Evolutionary conservation across 2,113 vertebrate species (phyloP).

Genomic region (Labeo rohita): DNA sequence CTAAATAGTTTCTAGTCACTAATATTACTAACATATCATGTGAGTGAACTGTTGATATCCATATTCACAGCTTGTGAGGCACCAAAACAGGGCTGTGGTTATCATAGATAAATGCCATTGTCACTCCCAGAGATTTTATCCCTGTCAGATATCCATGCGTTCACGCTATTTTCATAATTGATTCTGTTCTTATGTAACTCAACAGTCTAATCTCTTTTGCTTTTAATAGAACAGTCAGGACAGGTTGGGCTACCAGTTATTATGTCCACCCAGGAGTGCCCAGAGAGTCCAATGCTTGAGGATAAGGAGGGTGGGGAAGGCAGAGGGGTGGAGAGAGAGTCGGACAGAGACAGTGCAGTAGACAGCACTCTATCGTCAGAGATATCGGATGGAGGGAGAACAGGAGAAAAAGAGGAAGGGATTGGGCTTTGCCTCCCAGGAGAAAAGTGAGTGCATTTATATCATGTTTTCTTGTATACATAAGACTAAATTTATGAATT

Average conservation of each 20-base stretch:
- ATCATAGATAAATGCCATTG: neutral
- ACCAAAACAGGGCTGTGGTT: neutral
- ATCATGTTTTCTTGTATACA: neutral
- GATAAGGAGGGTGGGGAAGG: slow-evolving; percentile 77
- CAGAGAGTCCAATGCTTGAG: slow-evolving; percentile 80
- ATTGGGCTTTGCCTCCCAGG: slow-evolving; percentile 83
- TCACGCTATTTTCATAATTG: neutral
- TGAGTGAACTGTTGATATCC: neutral
- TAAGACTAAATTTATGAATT: neutral
- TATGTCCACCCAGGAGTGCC: slow-evolving; percentile 80
- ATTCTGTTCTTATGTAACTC: neutral
- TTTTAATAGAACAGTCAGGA: slow-evolving; percentile 68
- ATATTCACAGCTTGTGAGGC: neutral
- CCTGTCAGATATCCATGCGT: neutral
- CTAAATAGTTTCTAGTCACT: neutral
- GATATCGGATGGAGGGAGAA: slow-evolving; percentile 74
- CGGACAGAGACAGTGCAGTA: slow-evolving; percentile 90
- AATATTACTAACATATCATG: neutral
- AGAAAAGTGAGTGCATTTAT: slow-evolving; percentile 82
- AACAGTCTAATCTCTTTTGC: neutral
- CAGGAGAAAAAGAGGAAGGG: slow-evolving; percentile 79
- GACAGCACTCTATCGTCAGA: slow-evolving; percentile 85
- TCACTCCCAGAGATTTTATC: neutral
- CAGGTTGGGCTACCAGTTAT: slow-evolving; percentile 59
- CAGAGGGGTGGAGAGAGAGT: slow-evolving; percentile 81